Evolutionary conservation across 2,797 vertebrate genomes (phyloP).

Genomic region (Epinephelus awoara): DNA sequence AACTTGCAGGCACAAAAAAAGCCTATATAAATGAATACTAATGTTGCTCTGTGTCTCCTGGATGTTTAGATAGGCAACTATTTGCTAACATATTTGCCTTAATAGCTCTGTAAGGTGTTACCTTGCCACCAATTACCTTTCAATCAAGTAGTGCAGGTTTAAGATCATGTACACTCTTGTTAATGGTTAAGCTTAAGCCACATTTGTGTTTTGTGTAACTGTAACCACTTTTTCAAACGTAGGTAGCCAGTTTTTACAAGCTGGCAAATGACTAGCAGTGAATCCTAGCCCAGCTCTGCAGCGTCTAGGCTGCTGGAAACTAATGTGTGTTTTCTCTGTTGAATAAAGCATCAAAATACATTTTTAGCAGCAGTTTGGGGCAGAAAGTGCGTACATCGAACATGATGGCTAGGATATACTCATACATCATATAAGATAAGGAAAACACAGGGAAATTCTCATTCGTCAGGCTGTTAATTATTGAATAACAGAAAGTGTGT

Average conservation of each 20-base stretch:
- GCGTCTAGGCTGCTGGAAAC: not conserved
- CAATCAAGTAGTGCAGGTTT: not conserved
- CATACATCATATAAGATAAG: not conserved
- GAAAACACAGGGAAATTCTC: not conserved
- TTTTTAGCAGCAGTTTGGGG: not conserved
- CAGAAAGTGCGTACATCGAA: not conserved
- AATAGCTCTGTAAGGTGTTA: not conserved
- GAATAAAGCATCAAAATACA: not conserved
- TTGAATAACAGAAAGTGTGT: constrained; percentile 14
- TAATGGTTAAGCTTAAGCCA: not conserved
- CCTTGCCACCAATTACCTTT: too few species aligned
- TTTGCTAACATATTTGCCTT: not conserved
- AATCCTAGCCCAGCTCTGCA: too few species aligned
- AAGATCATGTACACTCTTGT: not conserved
- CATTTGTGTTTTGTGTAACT: not conserved
- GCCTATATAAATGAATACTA: too few species aligned
- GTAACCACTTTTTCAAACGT: not conserved
- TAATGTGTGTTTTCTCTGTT: not conserved
- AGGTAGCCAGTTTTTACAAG: not conserved
- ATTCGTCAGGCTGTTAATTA: constrained; percentile 21
- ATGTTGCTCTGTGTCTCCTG: too few species aligned
- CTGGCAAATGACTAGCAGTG: not conserved
- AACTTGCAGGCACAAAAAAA: too few species aligned
- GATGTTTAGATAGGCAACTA: too few species aligned
- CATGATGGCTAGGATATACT: not conserved